Percentiles rank a stretch among this genome's conserved stretches.
These are phyloP conservation scores for Tapirus indicus DNA, from an alignment of 2,797 vertebrate species.

Conservation along the genomic window DNA sequence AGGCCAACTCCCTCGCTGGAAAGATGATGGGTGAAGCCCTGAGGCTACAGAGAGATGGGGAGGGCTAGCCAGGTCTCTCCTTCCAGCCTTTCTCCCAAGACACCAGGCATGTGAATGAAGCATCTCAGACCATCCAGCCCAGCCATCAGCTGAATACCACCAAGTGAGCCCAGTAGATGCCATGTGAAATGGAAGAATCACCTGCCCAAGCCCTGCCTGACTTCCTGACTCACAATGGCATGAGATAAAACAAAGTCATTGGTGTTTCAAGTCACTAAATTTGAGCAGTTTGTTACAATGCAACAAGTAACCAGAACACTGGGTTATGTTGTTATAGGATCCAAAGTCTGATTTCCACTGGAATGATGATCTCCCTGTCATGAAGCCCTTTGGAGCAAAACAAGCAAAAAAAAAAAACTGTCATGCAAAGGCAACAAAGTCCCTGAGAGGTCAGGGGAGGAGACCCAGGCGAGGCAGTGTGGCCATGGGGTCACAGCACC, in stretches of 20 bases:
- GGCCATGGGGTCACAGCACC: rapidly evolving
- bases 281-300: neutral
- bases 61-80: neutral
- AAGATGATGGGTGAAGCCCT: neutral
- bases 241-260: neutral
- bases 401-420: neutral
- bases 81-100: neutral
- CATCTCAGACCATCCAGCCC: neutral
- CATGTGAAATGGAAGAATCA: neutral
- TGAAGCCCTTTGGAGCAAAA: neutral
- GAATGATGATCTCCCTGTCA: neutral
- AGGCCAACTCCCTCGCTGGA: neutral
- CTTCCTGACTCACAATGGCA: neutral
- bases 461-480: neutral
- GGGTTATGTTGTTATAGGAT: neutral
- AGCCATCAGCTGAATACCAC: neutral
- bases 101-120: neutral
- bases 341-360: neutral
- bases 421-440: neutral
- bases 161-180: neutral
- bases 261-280: neutral
- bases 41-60: neutral
- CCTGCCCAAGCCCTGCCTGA: neutral
- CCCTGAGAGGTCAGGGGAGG: neutral
- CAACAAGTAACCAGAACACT: neutral